Evolutionary conservation across 2,888 invertebrate species (phyloP).

Genomic region (Xanthorhoe designata): DNA sequence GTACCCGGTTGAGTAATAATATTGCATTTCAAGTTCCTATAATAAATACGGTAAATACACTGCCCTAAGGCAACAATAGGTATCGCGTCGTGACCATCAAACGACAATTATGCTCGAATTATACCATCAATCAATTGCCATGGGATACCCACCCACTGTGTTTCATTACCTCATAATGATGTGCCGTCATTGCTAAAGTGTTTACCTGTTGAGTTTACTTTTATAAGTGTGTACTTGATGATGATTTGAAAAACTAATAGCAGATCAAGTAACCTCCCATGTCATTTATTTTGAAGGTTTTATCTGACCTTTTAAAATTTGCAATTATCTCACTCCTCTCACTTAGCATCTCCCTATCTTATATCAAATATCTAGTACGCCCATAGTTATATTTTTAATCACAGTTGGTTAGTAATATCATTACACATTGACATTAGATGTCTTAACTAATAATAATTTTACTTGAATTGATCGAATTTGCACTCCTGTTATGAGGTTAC

Average conservation of each 20-base stretch:
- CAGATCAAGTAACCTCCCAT: constrained; percentile 6
- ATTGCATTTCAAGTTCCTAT: constrained; percentile 19
- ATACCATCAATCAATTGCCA: constrained; percentile 77
- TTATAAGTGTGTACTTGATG: constrained; percentile 34
- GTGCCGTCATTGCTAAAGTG: constrained; percentile 40
- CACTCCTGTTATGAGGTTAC: not conserved
- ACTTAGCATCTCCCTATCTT: not conserved
- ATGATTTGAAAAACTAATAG: constrained; percentile 17
- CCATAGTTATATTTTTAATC: not conserved
- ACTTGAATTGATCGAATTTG: no score
- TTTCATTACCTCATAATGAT: constrained; percentile 43
- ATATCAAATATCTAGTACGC: no score
- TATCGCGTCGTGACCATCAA: constrained; percentile 73
- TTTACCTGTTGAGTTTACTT: constrained; percentile 39
- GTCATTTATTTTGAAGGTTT: not conserved
- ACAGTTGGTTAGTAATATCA: no score
- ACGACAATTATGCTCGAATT: constrained; percentile 75
- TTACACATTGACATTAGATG: no score
- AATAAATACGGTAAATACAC: constrained; percentile 25
- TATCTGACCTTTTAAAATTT: not conserved
- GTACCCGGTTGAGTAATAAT: constrained; percentile 8
- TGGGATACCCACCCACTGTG: constrained; percentile 57
- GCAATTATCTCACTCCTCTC: not conserved
- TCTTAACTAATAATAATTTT: no score
- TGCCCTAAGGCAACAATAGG: constrained; percentile 57